Base-by-base conservation (phyloP, 2,113 vertebrate species). In the Scolopax mira region DNA sequence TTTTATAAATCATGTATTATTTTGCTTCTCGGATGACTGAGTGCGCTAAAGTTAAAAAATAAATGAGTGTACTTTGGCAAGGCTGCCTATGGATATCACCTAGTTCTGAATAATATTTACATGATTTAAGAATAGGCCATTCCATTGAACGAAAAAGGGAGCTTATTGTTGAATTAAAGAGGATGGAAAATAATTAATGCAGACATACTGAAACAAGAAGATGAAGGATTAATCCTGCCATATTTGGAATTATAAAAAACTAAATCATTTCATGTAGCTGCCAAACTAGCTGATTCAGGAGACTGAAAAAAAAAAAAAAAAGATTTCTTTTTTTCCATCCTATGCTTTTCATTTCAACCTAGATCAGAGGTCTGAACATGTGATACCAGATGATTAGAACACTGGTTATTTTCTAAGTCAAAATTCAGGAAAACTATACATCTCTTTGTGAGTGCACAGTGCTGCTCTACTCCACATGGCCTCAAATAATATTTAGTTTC, bases 61-160 rank as follows among this genome's bases (percentile, higher is more conserved):
- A 92, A 93, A 94, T 82, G 69, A 92, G 85, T 70, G 67, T 61
- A 19, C 80, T 96, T 90, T 91, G 85, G 93, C 93, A 95, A 93
- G 86, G 42, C 54, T 54, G 91, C 48, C 44, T 35, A 35, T 55
- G 52, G 85, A 42, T 30, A 95, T 88, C 71, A 85, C 84, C 84
- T 90, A 27, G 33, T 96, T 84, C 86, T 83, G 84, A 78, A 96
- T 87, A 60, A 67, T 51, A 90, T 92, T 95, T 89, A 52, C 78
- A 71, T 67, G 39, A 89, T 52, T 94, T 82, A 79, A 79, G 92
- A 85, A 92, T 2, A 11, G 91, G 85, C 61, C 64, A 37, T 86
- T 95, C 61, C 70, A 65, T 31, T 65, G 69, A 88, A 85, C 49
- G 69, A 85, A 96, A 96, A 95, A 55, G 62, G 37, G 85, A 88